Percentiles rank a stretch among this genome's conserved stretches.
phyloP scores from a whole-genome alignment of 1,140 invertebrate genomes.

The Cotesia chilonis region DNA sequence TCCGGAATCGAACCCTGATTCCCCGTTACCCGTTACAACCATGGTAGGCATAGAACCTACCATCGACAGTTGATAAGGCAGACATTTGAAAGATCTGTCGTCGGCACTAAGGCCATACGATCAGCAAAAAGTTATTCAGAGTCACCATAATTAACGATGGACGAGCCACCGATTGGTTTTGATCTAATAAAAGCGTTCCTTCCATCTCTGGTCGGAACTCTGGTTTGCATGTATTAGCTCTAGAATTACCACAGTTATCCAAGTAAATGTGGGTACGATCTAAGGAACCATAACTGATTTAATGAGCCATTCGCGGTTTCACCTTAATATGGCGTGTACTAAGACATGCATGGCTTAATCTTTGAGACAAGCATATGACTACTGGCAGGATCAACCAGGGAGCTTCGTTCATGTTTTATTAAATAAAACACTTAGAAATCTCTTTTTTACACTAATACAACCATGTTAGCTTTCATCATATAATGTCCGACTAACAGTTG shows the following conservation, averaged over 20 bases:
- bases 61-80: slow-evolving; percentile 87
- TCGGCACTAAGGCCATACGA: slow-evolving; percentile 61
- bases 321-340: slow-evolving; percentile 75
- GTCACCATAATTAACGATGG: no score
- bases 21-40: slow-evolving; percentile 72
- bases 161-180: slow-evolving; percentile 68
- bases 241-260: slow-evolving; percentile 87
- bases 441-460: no score
- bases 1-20: slow-evolving; percentile 64
- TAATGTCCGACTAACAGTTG: no score
- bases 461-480: no score
- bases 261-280: slow-evolving; percentile 71
- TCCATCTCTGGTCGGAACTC: slow-evolving; percentile 72
- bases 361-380: slow-evolving; percentile 82
- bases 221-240: slow-evolving; percentile 83
- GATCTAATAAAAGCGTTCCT: slow-evolving; percentile 80
- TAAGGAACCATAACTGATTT: slow-evolving; percentile 46
- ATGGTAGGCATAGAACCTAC: slow-evolving; percentile 81
- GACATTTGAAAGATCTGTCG: slow-evolving; percentile 83
- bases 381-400: slow-evolving; percentile 69
- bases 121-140: no score
- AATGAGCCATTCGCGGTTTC: slow-evolving; percentile 77
- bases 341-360: slow-evolving; percentile 83
- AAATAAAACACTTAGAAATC: no score
- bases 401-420: no score